Percentiles rank a stretch among this genome's conserved stretches.
These are phyloP conservation scores for Perca fluviatilis DNA, from an alignment of 2,113 vertebrate species.

Conservation along the genomic window DNA sequence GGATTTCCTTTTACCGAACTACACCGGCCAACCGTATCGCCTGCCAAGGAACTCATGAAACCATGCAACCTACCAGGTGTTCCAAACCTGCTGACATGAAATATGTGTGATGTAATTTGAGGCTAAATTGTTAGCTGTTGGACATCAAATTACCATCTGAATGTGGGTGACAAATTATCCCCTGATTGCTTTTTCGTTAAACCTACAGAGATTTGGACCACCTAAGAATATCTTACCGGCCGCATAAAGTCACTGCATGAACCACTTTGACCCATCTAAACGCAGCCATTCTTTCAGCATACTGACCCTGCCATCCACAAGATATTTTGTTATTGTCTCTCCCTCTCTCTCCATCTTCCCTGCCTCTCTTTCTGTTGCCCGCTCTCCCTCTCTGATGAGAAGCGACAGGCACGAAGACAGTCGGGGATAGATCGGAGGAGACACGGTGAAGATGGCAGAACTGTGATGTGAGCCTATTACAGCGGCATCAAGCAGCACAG, in stretches of 20 bases:
- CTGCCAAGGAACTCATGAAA: not conserved
- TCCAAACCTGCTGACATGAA: not conserved
- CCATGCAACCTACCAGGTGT: not conserved
- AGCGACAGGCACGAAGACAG: conserved; percentile 59
- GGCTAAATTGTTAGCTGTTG: not conserved
- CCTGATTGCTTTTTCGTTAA: not conserved
- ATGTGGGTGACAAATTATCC: not conserved
- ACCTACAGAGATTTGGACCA: not conserved
- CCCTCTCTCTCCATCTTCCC: conserved; percentile 6
- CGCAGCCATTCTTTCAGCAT: not conserved
- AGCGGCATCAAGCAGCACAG: conserved; percentile 29
- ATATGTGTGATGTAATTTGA: not conserved
- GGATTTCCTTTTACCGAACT: no score
- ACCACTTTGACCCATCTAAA: conserved; percentile 45
- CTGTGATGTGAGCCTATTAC: conserved; percentile 73
- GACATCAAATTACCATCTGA: not conserved
- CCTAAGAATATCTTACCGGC: not conserved
- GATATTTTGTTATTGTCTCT: conserved; percentile 39
- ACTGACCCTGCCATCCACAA: conserved; percentile 34
- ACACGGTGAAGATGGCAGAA: conserved; percentile 64
- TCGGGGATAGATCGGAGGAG: conserved; percentile 62
- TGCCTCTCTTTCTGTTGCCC: conserved; percentile 22
- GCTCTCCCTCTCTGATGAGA: conserved; percentile 59
- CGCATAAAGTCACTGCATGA: not conserved
- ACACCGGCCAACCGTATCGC: no score